Evolutionary conservation across 1,140 invertebrate species (phyloP).

Genomic region (Reticulitermes speratus): DNA sequence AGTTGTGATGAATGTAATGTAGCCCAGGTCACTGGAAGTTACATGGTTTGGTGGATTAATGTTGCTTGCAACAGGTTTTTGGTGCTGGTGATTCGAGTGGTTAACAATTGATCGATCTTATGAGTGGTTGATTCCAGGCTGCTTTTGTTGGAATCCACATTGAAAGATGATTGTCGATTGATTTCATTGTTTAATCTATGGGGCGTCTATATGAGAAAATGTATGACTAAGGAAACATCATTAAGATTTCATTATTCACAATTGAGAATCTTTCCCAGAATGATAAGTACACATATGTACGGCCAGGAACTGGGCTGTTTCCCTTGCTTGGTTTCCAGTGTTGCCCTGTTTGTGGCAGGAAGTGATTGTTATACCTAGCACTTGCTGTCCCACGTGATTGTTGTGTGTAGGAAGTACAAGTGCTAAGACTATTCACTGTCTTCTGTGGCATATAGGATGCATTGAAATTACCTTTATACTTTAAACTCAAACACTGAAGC

Average conservation of each 20-base stretch:
- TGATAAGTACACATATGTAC: neutral
- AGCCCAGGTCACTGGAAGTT: neutral
- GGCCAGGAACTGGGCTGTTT: neutral
- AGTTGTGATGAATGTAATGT: neutral
- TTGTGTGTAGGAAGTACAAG: neutral
- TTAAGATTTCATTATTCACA: conserved; percentile 19
- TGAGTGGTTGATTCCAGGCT: neutral
- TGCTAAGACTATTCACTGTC: neutral
- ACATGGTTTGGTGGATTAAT: neutral
- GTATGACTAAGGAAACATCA: neutral
- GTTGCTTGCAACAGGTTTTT: neutral
- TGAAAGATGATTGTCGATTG: conserved; percentile 20
- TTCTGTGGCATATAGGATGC: neutral
- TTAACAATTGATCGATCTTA: neutral
- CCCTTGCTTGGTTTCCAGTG: neutral
- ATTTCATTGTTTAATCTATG: conserved; percentile 33
- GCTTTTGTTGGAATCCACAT: neutral
- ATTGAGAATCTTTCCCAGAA: conserved; percentile 31
- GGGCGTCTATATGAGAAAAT: conserved; percentile 24
- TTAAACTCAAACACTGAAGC: neutral
- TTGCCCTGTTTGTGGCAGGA: neutral
- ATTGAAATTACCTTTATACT: neutral
- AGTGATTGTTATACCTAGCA: neutral
- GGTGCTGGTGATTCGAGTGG: neutral
- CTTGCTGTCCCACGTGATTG: neutral